Conservation (phyloP, 2,797 vertebrate genomes). For the Microhierax caerulescens region DNA sequence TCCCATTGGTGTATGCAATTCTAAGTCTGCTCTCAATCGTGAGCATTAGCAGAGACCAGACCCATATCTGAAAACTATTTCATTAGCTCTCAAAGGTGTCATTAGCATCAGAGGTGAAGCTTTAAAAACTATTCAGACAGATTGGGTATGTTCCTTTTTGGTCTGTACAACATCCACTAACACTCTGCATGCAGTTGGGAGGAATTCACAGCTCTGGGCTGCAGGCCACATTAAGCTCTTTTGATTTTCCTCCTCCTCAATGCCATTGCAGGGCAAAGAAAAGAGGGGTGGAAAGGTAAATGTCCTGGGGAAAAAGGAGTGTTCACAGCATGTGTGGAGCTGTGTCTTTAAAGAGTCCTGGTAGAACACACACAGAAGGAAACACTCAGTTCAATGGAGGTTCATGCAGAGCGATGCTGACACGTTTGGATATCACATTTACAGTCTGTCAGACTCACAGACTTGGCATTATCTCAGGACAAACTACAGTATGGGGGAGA, state of each 20-base stretch:
- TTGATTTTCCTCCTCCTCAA: background rate
- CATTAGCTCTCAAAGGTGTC: background rate
- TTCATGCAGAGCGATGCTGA: background rate
- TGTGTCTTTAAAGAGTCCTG: background rate
- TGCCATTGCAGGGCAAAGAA: background rate
- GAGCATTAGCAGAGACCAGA: background rate
- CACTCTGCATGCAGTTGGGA: background rate
- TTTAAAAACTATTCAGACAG: background rate
- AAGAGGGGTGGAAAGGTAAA: background rate
- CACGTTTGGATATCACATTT: background rate
- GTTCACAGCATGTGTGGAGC: background rate
- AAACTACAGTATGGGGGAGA: fast-evolving
- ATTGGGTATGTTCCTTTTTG: background rate
- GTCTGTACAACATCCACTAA: background rate
- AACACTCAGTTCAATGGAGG: background rate
- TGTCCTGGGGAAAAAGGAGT: background rate
- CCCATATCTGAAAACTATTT: background rate
- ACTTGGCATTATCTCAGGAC: background rate
- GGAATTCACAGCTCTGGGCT: background rate
- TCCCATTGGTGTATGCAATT: background rate
- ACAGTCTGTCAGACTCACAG: background rate
- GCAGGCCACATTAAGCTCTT: background rate
- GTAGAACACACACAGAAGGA: background rate
- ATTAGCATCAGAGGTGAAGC: background rate
- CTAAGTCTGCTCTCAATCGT: background rate